phyloP scores from a whole-genome alignment of 1,140 invertebrate species.

The Pseudomyrmex sp. region DNA sequence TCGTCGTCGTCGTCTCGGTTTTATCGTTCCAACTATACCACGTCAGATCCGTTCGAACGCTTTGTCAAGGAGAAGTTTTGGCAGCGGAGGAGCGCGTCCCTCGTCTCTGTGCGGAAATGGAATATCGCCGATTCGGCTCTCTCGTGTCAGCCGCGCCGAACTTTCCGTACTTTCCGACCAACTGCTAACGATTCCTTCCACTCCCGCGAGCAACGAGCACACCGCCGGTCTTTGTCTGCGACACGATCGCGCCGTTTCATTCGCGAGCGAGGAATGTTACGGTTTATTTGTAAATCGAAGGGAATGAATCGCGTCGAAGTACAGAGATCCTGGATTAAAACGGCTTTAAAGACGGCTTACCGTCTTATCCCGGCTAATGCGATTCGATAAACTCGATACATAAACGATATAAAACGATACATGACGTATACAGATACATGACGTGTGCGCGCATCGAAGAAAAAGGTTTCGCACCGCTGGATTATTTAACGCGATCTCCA shows the following conservation, averaged over 20 bases:
- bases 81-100: slow-evolving; percentile 48
- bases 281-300: slow-evolving; percentile 43
- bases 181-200: slow-evolving; percentile 64
- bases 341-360: neutral
- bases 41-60: slow-evolving; percentile 64
- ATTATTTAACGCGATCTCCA: neutral
- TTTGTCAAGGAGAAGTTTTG: slow-evolving; percentile 68
- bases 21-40: slow-evolving; percentile 60
- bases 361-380: neutral
- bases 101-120: slow-evolving; percentile 60
- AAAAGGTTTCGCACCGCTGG: neutral
- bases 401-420: neutral
- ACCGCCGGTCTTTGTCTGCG: slow-evolving; percentile 21
- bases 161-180: slow-evolving; percentile 62
- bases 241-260: neutral
- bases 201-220: slow-evolving; percentile 3
- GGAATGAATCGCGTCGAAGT: slow-evolving; percentile 9
- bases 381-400: neutral
- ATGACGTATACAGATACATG: neutral
- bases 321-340: neutral
- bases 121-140: slow-evolving; percentile 63
- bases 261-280: slow-evolving; percentile 1
- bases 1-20: slow-evolving; percentile 54
- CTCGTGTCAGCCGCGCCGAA: slow-evolving; percentile 52
- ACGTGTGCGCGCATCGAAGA: neutral